These are phyloP conservation scores for Equus przewalskii DNA, from an alignment of 2,113 vertebrate species.

Conservation along the genomic window DNA sequence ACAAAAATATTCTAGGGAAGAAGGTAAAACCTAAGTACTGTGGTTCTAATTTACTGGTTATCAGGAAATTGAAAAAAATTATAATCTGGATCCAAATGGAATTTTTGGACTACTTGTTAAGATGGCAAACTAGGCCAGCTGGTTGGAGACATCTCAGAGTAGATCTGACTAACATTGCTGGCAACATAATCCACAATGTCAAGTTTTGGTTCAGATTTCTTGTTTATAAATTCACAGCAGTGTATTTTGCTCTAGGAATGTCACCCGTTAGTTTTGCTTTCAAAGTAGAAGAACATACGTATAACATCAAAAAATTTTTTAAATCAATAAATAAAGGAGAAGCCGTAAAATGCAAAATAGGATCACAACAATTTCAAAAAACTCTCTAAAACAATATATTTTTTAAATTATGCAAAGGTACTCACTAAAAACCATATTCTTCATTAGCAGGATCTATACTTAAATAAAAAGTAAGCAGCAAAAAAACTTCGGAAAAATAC, in stretches of 20 bases:
- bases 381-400: slow-evolving; percentile 81
- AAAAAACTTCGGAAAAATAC: slow-evolving; percentile 85
- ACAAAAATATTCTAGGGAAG: slow-evolving; percentile 59
- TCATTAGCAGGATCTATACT: slow-evolving; percentile 87
- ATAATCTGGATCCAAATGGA: slow-evolving; percentile 37
- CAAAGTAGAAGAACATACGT: slow-evolving; percentile 72
- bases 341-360: slow-evolving; percentile 83
- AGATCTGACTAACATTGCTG: slow-evolving; percentile 61
- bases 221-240: slow-evolving; percentile 66
- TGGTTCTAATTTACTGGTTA: slow-evolving; percentile 67
- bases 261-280: slow-evolving; percentile 73
- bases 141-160: slow-evolving; percentile 62
- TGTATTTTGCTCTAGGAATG: slow-evolving; percentile 75
- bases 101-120: slow-evolving; percentile 45
- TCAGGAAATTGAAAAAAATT: slow-evolving; percentile 30
- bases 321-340: slow-evolving; percentile 76
- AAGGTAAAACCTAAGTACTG: neutral
- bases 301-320: slow-evolving; percentile 72
- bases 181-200: slow-evolving; percentile 64
- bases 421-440: slow-evolving; percentile 86
- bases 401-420: slow-evolving; percentile 79
- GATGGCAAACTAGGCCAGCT: slow-evolving; percentile 66
- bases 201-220: slow-evolving; percentile 72
- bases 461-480: slow-evolving; percentile 87
- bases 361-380: slow-evolving; percentile 82